Conservation (phyloP, 1,140 invertebrate species). For the Venustaconcha ellipsiformis region DNA sequence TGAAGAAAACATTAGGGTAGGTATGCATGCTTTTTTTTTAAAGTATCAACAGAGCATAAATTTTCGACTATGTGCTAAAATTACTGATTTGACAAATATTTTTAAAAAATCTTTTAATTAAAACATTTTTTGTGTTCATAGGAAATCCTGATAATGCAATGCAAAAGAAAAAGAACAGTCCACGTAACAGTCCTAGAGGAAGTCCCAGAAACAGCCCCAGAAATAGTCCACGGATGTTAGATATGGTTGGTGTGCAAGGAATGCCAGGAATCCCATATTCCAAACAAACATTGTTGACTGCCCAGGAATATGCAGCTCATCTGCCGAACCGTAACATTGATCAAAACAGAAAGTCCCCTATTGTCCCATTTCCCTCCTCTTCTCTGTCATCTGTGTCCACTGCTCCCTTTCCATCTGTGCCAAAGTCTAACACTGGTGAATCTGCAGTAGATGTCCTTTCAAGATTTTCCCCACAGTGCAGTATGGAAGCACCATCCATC, state of each 20-base stretch:
- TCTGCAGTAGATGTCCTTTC: constrained; percentile 1
- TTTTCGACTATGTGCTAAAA: no score
- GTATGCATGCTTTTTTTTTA: no score
- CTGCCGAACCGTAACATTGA: constrained; percentile 20
- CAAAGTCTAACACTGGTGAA: background rate
- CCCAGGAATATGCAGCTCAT: constrained; percentile 20
- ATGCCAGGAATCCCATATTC: background rate
- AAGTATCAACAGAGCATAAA: no score
- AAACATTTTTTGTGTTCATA: constrained; percentile 1
- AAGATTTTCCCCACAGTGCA: constrained; percentile 27
- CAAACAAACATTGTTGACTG: constrained; percentile 12
- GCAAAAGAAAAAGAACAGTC: constrained; percentile 34
- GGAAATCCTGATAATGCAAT: constrained; percentile 24
- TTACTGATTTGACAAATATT: no score
- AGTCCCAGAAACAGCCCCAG: constrained; percentile 17
- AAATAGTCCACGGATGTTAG: constrained; percentile 21
- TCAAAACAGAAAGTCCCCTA: constrained; percentile 27
- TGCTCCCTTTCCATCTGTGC: constrained; percentile 1
- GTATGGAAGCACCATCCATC: constrained; percentile 22
- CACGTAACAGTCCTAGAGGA: constrained; percentile 27
- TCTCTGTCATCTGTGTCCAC: constrained; percentile 5
- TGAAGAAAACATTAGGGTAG: no score
- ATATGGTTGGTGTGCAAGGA: background rate
- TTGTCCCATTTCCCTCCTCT: constrained; percentile 10
- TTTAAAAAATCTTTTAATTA: no score